Conservation (phyloP, 1,140 invertebrate species). For the Drosophila bocqueti region DNA sequence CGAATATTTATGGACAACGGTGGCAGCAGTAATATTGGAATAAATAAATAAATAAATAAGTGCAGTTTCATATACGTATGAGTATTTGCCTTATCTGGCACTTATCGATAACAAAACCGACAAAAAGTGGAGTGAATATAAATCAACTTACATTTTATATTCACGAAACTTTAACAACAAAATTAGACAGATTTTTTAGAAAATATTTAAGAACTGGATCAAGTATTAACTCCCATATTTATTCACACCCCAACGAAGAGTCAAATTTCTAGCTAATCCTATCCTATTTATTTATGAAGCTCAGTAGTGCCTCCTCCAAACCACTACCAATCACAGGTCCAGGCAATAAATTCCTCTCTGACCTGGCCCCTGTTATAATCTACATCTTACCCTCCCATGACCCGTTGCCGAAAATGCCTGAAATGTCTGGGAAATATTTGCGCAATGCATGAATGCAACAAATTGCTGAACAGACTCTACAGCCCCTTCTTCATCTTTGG, state of each 20-base stretch:
- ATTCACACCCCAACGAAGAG: background rate
- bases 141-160: conserved; percentile 1
- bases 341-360: conserved; percentile 37
- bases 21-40: conserved; percentile 18
- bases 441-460: conserved; percentile 62
- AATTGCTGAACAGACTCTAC: conserved; percentile 42
- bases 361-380: conserved; percentile 20
- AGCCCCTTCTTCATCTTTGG: conserved; percentile 6
- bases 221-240: background rate
- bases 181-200: background rate
- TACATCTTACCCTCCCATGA: background rate
- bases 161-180: background rate
- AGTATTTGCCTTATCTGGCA: conserved; percentile 45
- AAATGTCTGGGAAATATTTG: conserved; percentile 61
- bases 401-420: conserved; percentile 34
- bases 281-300: background rate
- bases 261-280: background rate
- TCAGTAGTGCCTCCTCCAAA: background rate
- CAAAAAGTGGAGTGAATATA: conserved; percentile 3
- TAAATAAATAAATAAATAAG: conserved; percentile 58
- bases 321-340: conserved; percentile 27
- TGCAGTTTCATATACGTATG: conserved; percentile 38
- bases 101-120: conserved; percentile 34
- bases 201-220: background rate
- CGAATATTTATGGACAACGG: conserved; percentile 59